Evolutionary conservation across 2,888 invertebrate genomes (phyloP).

Genomic region (Ischnura elegans): DNA sequence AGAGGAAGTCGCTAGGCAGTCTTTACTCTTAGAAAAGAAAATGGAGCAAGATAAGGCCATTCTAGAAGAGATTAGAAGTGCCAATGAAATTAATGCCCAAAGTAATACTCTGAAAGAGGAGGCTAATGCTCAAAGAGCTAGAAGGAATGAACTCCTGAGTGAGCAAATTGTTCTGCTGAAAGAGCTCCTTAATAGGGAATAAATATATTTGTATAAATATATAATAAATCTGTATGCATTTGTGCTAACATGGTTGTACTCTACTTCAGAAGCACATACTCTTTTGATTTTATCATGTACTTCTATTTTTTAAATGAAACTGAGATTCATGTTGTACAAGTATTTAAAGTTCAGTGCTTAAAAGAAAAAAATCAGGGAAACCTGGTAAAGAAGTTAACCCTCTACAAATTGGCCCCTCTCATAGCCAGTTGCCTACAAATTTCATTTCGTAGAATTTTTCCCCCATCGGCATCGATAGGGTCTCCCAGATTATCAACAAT

Average conservation of each 20-base stretch:
- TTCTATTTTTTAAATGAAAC: not conserved
- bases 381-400: not conserved
- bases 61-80: too few species aligned
- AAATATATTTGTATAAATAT: too few species aligned
- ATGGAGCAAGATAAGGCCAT: too few species aligned
- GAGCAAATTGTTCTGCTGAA: not conserved
- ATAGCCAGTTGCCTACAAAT: constrained; percentile 1
- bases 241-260: too few species aligned
- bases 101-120: too few species aligned
- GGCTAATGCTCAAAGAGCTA: not conserved
- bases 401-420: not conserved
- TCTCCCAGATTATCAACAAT: not conserved
- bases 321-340: not conserved
- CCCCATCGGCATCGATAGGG: not conserved
- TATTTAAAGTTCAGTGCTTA: not conserved
- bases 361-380: not conserved
- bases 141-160: not conserved
- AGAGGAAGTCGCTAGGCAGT: too few species aligned
- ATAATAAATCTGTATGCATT: too few species aligned
- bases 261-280: too few species aligned
- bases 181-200: not conserved
- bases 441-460: not conserved
- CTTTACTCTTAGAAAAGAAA: too few species aligned
- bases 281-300: not conserved
- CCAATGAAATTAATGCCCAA: too few species aligned